Base-by-base conservation (phyloP, 1,140 invertebrate genomes). In the Berghia stephanieae region DNA sequence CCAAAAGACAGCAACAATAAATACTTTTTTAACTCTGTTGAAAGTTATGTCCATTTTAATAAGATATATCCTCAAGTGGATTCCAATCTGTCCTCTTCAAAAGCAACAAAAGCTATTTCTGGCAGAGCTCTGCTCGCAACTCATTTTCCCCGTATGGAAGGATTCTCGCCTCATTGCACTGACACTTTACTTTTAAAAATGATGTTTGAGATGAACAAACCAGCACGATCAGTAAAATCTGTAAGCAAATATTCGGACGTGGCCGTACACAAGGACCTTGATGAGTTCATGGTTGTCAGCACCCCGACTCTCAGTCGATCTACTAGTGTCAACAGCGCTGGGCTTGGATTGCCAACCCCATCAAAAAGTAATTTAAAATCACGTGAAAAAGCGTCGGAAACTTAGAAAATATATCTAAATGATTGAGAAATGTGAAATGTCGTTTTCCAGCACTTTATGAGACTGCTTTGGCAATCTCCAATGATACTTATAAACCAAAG, bases 191-290 rank as follows among this genome's bases (percentile, higher is more conserved):
- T 63, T 10, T 31, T 63, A 16, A 63, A 63, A 31, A 63, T 63
- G 57, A 63, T 63, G 57, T 63, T 63, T 27, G 57, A 31, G 27
- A 63, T 63, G 57, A 63, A 63, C 27, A 63, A 63, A 31, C 10
- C 57, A 16, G 27, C 10, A 31, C 10, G 13, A 10, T 16, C 10
- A 24, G 46, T 49, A n/a, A 63, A 31, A 63, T 63, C 57, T 27
- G 57, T 10, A 31, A 31, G 13, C 8, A 63, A 31, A 31, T 63
- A 63, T 27, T 63, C 57, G 8, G 57, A 63, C 57, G 27, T 63
- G 13, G 57, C 57, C 8, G 10, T 63, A 31, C 57, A 63, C 57
- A 31, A 10, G 27, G 57, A 63, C 57, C 27, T 63, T 8, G 57
- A 63, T 10, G 57, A 63, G 27, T 63, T 63, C 27, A 31, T 63